phyloP scores from a whole-genome alignment of 2,113 vertebrate genomes.

The Pachypanchax playfairii region DNA sequence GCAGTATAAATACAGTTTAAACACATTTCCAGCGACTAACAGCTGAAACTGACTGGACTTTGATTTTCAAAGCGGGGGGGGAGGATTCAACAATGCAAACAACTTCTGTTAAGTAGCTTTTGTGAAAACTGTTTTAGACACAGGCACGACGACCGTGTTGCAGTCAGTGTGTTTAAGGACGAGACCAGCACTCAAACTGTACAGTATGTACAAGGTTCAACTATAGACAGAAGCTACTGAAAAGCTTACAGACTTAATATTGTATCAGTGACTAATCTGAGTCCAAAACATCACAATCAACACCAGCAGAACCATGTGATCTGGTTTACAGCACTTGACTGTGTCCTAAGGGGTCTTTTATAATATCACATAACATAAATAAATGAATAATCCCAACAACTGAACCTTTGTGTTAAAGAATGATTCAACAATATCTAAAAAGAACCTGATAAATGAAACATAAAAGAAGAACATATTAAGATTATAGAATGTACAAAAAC shows the following conservation, averaged over 20 bases:
- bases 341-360: conserved; percentile 21
- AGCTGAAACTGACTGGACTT: background rate
- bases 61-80: background rate
- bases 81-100: background rate
- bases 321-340: conserved; percentile 5
- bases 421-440: conserved; percentile 13
- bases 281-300: conserved; percentile 8
- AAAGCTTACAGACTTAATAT: background rate
- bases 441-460: conserved; percentile 23
- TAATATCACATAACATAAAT: conserved; percentile 42
- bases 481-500: conserved; percentile 45
- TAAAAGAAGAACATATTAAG: conserved; percentile 18
- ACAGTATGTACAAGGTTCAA: too few relatives aligned
- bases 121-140: background rate
- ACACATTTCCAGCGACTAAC: conserved; percentile 14
- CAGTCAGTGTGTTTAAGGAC: too few relatives aligned
- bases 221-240: too few relatives aligned
- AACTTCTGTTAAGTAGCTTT: background rate
- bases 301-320: conserved; percentile 5
- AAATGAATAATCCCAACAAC: conserved; percentile 33
- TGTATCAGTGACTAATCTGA: background rate
- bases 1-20: conserved; percentile 34
- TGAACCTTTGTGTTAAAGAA: conserved; percentile 5
- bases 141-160: background rate
- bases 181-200: too few relatives aligned